Evolutionary conservation across 2,113 vertebrate genomes (phyloP).

Genomic region (Muntiacus reevesi): DNA sequence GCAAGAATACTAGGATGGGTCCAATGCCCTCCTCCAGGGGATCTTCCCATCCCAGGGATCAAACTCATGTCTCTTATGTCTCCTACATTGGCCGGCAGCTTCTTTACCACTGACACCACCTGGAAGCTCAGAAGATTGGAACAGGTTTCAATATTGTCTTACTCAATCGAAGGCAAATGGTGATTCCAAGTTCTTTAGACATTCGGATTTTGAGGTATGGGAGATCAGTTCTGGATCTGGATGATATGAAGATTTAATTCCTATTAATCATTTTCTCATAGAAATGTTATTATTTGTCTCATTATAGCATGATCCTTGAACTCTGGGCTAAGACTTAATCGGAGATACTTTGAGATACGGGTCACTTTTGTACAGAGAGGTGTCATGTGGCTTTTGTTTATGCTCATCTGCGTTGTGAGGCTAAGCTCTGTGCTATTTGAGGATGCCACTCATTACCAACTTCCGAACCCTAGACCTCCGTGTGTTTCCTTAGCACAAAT

Average conservation of each 20-base stretch:
- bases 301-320: not conserved
- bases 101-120: not conserved
- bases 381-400: not conserved
- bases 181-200: not conserved
- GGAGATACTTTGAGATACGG: not conserved
- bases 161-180: not conserved
- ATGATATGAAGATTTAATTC: not conserved
- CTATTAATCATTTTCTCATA: not conserved
- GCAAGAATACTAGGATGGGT: not conserved
- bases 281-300: not conserved
- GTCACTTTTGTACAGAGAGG: not conserved
- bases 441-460: not conserved
- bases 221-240: not conserved
- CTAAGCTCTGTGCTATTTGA: not conserved
- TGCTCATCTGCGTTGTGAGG: not conserved
- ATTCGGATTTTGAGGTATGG: not conserved
- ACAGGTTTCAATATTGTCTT: not conserved
- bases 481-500: not conserved
- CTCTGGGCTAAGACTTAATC: not conserved
- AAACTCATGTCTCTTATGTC: not conserved
- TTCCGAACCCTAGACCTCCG: not conserved
- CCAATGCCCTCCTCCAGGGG: not conserved
- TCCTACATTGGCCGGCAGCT: not conserved
- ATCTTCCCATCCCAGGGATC: not conserved
- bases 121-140: not conserved